Evolutionary conservation across 2,888 invertebrate genomes (phyloP).

Genomic region (Sisyra nigra): DNA sequence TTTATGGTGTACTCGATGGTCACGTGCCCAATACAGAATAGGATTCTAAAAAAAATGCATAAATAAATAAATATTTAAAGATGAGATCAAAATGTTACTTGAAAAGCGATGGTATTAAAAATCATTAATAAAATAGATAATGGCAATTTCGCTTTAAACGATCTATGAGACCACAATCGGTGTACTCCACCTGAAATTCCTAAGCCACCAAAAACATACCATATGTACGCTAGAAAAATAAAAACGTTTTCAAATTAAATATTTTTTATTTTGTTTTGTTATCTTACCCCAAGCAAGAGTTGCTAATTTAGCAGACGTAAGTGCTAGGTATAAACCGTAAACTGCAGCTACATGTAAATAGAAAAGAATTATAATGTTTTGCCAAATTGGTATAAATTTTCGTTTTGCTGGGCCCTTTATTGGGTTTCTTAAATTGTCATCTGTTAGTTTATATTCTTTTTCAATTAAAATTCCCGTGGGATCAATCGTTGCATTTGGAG

Average conservation of each 20-base stretch:
- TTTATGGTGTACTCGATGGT: too few species aligned
- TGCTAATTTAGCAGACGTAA: slow-evolving; percentile 56
- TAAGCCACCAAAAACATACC: slow-evolving; percentile 65
- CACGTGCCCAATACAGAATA: slow-evolving; percentile 62
- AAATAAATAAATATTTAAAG: not conserved
- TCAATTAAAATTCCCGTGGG: slow-evolving; percentile 45
- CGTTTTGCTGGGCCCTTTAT: slow-evolving; percentile 22
- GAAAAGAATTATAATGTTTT: slow-evolving; percentile 62
- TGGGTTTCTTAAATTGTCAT: slow-evolving; percentile 21
- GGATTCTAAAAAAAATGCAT: slow-evolving; percentile 46
- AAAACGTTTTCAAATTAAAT: slow-evolving; percentile 8
- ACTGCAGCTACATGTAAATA: slow-evolving; percentile 60
- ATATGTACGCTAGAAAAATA: slow-evolving; percentile 42
- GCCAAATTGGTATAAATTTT: slow-evolving; percentile 55
- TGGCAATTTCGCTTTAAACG: slow-evolving; percentile 90
- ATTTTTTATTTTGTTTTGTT: too few species aligned
- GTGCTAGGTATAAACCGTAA: slow-evolving; percentile 56
- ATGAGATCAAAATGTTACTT: too few species aligned
- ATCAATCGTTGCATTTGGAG: slow-evolving; percentile 21
- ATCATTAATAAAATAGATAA: slow-evolving; percentile 61
- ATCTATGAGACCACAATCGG: slow-evolving; percentile 87
- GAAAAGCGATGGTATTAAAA: slow-evolving; percentile 78
- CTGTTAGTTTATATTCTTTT: slow-evolving; percentile 43
- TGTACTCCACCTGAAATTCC: slow-evolving; percentile 97
- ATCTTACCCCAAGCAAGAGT: slow-evolving; percentile 56